Evolutionary conservation across 2,797 vertebrate genomes (phyloP).

Genomic region (Amblyraja radiata): DNA sequence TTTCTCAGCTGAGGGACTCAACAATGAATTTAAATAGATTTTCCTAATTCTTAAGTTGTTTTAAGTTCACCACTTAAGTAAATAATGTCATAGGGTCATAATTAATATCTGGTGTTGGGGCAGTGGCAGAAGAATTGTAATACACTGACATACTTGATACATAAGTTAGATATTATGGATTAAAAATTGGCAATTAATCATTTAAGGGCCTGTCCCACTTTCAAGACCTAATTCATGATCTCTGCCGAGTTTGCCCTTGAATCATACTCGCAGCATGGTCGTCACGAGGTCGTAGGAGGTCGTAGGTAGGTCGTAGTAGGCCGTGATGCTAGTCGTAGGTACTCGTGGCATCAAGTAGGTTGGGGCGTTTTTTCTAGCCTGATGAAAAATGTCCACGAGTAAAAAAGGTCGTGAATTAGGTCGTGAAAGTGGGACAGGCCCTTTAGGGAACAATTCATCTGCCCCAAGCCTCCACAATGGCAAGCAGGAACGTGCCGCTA

Average conservation of each 20-base stretch:
- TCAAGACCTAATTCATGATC: too few relatives aligned
- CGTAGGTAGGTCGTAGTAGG: too few relatives aligned
- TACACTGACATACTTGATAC: background rate
- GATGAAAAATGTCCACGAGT: too few relatives aligned
- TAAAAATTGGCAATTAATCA: background rate
- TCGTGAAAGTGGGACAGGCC: too few relatives aligned
- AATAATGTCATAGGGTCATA: background rate
- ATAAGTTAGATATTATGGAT: background rate
- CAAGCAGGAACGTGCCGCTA: background rate
- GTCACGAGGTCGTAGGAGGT: too few relatives aligned
- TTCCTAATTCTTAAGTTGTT: background rate
- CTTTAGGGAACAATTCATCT: background rate
- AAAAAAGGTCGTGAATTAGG: too few relatives aligned
- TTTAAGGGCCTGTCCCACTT: too few relatives aligned
- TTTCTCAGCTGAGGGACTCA: background rate
- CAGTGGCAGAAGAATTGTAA: background rate
- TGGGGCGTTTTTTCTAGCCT: too few relatives aligned
- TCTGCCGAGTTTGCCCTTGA: too few relatives aligned
- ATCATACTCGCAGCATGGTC: too few relatives aligned
- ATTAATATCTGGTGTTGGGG: background rate
- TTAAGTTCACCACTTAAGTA: background rate
- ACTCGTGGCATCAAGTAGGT: too few relatives aligned
- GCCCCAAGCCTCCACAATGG: background rate
- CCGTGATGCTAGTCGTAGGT: too few relatives aligned
- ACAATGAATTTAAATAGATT: background rate